Evolutionary conservation across 2,888 invertebrate species (phyloP).

Genomic region (Drosophila tripunctata): DNA sequence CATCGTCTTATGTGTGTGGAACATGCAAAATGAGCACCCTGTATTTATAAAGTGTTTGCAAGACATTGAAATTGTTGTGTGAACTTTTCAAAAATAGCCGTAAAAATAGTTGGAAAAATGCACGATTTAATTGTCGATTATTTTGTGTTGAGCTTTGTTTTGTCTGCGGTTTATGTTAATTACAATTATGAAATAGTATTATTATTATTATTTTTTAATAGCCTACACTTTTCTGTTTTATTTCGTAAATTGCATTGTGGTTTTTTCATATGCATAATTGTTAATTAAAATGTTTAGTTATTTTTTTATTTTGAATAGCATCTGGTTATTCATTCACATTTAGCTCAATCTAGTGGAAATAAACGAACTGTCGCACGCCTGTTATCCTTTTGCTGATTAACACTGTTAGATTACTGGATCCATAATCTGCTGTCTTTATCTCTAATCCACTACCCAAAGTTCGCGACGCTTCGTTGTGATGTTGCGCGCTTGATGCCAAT

Average conservation of each 20-base stretch:
- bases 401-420: not conserved
- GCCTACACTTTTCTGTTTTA: not conserved
- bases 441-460: conserved; percentile 34
- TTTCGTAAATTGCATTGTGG: not conserved
- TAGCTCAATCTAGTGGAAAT: not conserved
- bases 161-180: conserved; percentile 33
- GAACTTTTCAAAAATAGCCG: conserved; percentile 17
- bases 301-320: not conserved
- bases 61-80: conserved; percentile 9
- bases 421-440: conserved; percentile 1
- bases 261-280: conserved; percentile 20
- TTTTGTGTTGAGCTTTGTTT: conserved; percentile 25
- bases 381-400: not conserved
- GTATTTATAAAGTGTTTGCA: conserved; percentile 10
- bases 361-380: not conserved
- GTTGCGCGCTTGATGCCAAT: conserved; percentile 55
- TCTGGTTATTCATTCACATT: not conserved
- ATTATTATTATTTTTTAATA: conserved; percentile 19
- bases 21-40: conserved; percentile 11
- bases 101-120: conserved; percentile 39
- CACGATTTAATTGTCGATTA: conserved; percentile 57
- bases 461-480: conserved; percentile 32
- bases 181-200: conserved; percentile 46
- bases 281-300: not conserved
- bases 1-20: not conserved